A percentile compares a stretch with the other conserved stretches of the same genome.
Conservation (phyloP, 1,140 invertebrate genomes). For the Drosophila serrata region DNA sequence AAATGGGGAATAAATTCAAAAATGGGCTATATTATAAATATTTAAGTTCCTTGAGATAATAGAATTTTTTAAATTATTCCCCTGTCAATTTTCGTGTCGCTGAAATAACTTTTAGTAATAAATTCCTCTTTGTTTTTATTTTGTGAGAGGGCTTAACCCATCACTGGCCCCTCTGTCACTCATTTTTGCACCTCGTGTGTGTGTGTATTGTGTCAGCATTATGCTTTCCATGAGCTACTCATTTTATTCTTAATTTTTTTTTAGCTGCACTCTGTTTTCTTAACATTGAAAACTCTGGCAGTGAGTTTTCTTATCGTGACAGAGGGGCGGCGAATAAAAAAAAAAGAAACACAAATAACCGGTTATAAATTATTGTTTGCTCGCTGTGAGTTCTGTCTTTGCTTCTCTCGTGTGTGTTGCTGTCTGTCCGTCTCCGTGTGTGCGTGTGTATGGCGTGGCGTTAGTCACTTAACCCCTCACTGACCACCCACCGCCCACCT, state of each 20-base stretch:
- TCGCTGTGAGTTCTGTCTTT: conserved; percentile 51
- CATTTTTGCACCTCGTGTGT: conserved; percentile 45
- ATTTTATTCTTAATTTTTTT: conserved; percentile 1
- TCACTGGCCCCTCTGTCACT: conserved; percentile 15
- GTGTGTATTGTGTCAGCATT: background rate
- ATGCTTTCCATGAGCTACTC: background rate
- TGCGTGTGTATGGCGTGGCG: conserved; percentile 22
- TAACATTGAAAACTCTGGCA: conserved; percentile 21
- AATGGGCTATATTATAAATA: background rate
- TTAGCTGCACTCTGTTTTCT: conserved; percentile 37
- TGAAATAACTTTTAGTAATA: too few relatives aligned
- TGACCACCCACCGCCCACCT: conserved; percentile 25
- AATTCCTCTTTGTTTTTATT: conserved; percentile 1
- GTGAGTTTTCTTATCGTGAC: conserved; percentile 56
- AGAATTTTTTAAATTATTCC: background rate
- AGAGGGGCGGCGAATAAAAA: conserved; percentile 29
- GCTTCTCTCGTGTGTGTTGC: conserved; percentile 10
- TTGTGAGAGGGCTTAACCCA: background rate
- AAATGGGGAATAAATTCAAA: background rate
- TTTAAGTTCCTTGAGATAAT: background rate
- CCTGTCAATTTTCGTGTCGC: too few relatives aligned
- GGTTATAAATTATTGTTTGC: conserved; percentile 64
- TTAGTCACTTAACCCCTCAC: conserved; percentile 48
- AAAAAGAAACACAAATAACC: conserved; percentile 46
- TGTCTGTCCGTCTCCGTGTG: background rate